Conservation (phyloP, 2,113 vertebrate genomes). For the Seriola dumerili region DNA sequence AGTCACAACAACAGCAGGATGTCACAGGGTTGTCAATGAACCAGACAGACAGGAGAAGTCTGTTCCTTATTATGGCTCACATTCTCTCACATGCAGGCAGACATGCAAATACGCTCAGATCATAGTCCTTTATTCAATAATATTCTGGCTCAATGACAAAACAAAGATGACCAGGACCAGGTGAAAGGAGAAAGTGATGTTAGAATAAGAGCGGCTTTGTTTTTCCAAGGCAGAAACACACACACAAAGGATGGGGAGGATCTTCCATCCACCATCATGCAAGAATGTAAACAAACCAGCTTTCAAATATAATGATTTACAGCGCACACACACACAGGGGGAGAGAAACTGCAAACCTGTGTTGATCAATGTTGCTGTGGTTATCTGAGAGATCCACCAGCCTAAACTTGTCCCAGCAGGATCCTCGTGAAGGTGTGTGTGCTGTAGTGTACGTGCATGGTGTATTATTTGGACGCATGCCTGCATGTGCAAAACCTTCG, state of each 20-base stretch:
- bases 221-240: conserved; percentile 31
- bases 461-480: neutral
- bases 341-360: conserved; percentile 28
- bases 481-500: conserved; percentile 31
- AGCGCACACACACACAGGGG: conserved; percentile 14
- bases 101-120: conserved; percentile 4
- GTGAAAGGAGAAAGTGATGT: conserved; percentile 38
- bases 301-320: conserved; percentile 75
- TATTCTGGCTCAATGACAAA: conserved; percentile 10
- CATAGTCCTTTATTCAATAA: conserved; percentile 27
- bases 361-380: conserved; percentile 54
- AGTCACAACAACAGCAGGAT: conserved; percentile 68
- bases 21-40: conserved; percentile 57
- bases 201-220: conserved; percentile 28
- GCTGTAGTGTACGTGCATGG: neutral
- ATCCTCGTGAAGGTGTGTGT: conserved; percentile 30
- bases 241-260: conserved; percentile 39
- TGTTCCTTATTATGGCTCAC: conserved; percentile 33
- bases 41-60: conserved; percentile 50
- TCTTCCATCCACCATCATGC: conserved; percentile 62
- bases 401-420: conserved; percentile 78
- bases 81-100: conserved; percentile 33
- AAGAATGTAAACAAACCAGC: conserved; percentile 85
- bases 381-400: conserved; percentile 67
- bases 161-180: neutral